These are phyloP conservation scores for Onthophagus taurus DNA, from an alignment of 1,140 invertebrate species.

Conservation along the genomic window DNA sequence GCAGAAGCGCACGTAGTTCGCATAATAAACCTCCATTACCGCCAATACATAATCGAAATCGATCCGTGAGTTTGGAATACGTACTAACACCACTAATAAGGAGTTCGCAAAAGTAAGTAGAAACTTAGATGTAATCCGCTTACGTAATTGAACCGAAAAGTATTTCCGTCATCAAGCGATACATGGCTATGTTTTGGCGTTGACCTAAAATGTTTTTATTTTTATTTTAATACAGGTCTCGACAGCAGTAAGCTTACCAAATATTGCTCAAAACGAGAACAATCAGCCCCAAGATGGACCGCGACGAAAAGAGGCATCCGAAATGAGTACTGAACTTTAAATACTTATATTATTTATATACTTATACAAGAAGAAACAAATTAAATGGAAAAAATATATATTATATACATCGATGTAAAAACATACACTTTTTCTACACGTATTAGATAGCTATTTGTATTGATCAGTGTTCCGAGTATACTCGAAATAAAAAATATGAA, in stretches of 20 bases:
- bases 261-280: constrained; percentile 1
- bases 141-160: constrained; percentile 1
- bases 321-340: constrained; percentile 17
- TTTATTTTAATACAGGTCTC: constrained; percentile 12
- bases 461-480: constrained; percentile 7
- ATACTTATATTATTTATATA: constrained; percentile 8
- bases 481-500: constrained; percentile 2
- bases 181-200: no score
- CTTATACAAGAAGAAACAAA: no score
- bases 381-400: no score
- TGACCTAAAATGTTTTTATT: constrained; percentile 1
- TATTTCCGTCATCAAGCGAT: background rate
- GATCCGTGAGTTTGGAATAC: constrained; percentile 26
- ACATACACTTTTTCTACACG: constrained; percentile 5
- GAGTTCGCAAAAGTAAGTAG: constrained; percentile 20
- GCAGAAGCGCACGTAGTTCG: constrained; percentile 18
- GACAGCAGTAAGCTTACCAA: constrained; percentile 7
- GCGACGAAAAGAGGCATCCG: constrained; percentile 11
- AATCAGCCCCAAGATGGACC: constrained; percentile 1
- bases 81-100: constrained; percentile 26
- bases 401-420: constrained; percentile 2
- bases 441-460: constrained; percentile 8
- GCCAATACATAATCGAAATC: constrained; percentile 21
- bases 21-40: constrained; percentile 20
- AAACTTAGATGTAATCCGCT: background rate